Conservation (phyloP, 2,888 invertebrate species). For the Melikaiella ostensackeni region DNA sequence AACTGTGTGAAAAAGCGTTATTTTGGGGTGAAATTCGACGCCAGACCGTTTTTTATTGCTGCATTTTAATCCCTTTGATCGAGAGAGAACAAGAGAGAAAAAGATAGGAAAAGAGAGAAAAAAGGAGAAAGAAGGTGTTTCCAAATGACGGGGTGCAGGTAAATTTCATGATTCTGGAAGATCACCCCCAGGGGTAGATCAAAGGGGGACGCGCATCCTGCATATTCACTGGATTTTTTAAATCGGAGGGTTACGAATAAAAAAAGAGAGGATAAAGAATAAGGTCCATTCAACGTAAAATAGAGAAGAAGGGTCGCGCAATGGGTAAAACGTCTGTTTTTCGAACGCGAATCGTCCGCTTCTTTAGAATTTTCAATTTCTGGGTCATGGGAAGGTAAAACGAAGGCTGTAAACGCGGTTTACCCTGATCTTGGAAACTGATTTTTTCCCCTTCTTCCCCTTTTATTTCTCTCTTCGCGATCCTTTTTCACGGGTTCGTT, state of each 20-base stretch:
- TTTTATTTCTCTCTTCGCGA: constrained; percentile 46
- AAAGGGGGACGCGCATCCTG: constrained; percentile 71
- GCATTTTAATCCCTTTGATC: constrained; percentile 45
- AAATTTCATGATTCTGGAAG: constrained; percentile 75
- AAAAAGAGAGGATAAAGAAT: constrained; percentile 57
- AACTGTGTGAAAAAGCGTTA: constrained; percentile 74
- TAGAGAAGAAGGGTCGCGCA: constrained; percentile 62
- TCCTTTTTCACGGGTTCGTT: constrained; percentile 47
- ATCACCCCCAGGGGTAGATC: constrained; percentile 61
- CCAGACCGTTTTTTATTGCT: constrained; percentile 56
- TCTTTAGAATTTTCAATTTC: constrained; percentile 72
- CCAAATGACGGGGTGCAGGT: constrained; percentile 68
- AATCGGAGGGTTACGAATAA: constrained; percentile 62
- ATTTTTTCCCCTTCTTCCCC: constrained; percentile 61
- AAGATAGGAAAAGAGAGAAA: constrained; percentile 54
- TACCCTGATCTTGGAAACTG: constrained; percentile 73
- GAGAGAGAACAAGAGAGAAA: constrained; percentile 40
- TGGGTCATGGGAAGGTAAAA: constrained; percentile 75
- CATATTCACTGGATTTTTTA: constrained; percentile 72
- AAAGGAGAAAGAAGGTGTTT: constrained; percentile 47
- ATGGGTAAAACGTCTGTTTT: constrained; percentile 71
- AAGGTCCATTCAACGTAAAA: constrained; percentile 57
- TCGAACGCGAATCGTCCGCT: constrained; percentile 67
- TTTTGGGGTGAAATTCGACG: constrained; percentile 75
- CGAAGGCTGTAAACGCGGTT: constrained; percentile 50